Evolutionary conservation across 2,113 vertebrate genomes (phyloP).

Genomic region (Bubo blakistoni): DNA sequence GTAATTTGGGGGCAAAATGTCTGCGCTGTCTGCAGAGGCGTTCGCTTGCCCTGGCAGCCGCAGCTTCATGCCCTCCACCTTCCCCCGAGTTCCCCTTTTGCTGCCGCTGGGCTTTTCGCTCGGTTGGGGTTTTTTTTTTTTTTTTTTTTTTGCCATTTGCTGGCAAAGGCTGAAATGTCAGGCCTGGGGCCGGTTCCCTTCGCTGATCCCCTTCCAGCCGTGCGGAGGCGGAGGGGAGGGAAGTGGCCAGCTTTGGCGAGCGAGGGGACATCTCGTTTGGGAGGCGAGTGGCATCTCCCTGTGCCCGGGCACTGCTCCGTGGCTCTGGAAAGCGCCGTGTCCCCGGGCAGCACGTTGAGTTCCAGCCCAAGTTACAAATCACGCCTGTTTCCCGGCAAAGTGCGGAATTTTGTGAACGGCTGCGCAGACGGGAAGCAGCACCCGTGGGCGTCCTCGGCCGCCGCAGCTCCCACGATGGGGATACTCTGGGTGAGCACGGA

Average conservation of each 20-base stretch:
- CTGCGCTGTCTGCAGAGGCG: fast-evolving
- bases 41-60: fast-evolving
- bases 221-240: background rate
- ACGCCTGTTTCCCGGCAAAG: background rate
- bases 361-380: background rate
- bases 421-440: background rate
- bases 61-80: background rate
- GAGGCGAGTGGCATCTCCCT: background rate
- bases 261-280: fast-evolving
- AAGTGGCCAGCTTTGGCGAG: background rate
- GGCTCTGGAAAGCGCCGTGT: background rate
- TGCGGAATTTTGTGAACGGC: background rate
- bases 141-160: background rate
- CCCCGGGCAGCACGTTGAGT: background rate
- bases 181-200: background rate
- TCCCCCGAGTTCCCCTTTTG: background rate
- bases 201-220: background rate
- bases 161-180: slow-evolving; percentile 1
- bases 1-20: background rate
- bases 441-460: background rate
- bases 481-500: background rate
- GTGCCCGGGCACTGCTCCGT: background rate
- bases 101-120: background rate
- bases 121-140: background rate
- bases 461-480: background rate